Evolutionary conservation across 2,888 invertebrate species (phyloP).

Genomic region (Creontiades dilutus): DNA sequence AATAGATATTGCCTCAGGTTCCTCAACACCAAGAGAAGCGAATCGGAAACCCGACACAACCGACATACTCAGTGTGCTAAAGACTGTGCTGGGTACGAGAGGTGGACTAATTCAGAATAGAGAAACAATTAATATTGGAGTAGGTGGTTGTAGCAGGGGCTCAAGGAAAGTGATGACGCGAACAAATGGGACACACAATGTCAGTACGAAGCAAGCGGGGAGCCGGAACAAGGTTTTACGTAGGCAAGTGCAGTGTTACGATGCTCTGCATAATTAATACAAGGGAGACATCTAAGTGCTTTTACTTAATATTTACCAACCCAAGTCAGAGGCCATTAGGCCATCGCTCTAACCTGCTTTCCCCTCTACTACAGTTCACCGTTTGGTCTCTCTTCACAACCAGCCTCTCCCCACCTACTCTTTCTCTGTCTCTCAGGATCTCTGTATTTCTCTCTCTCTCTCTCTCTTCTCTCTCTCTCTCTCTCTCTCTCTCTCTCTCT

Average conservation of each 20-base stretch:
- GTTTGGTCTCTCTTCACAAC: no score
- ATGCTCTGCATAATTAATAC: constrained; percentile 63
- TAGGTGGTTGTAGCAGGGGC: neutral
- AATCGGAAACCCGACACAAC: neutral
- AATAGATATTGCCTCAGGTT: no score
- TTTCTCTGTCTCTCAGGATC: no score
- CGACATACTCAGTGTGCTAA: neutral
- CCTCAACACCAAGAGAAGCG: neutral
- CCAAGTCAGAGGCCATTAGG: constrained; percentile 67
- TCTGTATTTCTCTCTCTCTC: no score
- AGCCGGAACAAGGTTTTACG: constrained; percentile 61
- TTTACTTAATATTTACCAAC: constrained; percentile 68
- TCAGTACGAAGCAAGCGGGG: neutral
- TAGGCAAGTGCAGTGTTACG: constrained; percentile 42
- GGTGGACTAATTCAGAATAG: neutral
- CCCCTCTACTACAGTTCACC: neutral
- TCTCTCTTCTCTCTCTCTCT: no score
- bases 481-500: no score
- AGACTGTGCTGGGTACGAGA: neutral
- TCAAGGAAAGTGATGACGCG: neutral
- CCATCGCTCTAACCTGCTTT: constrained; percentile 51
- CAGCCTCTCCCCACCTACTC: no score
- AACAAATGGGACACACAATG: neutral
- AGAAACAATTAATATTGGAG: neutral
- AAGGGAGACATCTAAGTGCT: constrained; percentile 60